These are phyloP conservation scores for Temnothorax unifasciatus DNA, from an alignment of 2,888 invertebrate species.

Conservation along the genomic window DNA sequence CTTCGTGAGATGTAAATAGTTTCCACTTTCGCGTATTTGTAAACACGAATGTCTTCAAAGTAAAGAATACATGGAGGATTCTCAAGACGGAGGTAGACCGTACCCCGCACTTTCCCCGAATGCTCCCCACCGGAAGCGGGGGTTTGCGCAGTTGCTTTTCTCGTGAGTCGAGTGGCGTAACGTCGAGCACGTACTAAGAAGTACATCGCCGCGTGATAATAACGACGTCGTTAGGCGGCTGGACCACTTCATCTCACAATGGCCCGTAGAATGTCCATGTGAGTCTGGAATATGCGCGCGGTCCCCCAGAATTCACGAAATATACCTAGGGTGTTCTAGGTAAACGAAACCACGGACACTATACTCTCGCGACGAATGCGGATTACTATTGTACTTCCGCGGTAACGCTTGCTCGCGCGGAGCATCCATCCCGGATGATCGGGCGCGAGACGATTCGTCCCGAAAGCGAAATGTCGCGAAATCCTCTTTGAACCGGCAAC, in stretches of 20 bases:
- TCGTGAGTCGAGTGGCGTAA: conserved; percentile 65
- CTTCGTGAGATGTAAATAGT: neutral
- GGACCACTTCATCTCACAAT: conserved; percentile 56
- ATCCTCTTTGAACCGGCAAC: neutral
- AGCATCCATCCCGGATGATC: neutral
- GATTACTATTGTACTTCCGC: neutral
- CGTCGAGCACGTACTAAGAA: conserved; percentile 68
- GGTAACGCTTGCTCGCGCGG: neutral
- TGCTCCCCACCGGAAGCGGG: conserved; percentile 11
- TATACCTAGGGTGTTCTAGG: neutral
- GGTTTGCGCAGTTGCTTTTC: conserved; percentile 54
- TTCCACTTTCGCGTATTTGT: neutral
- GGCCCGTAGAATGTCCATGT: conserved; percentile 17
- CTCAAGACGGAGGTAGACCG: neutral
- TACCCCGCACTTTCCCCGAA: neutral
- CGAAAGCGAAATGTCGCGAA: neutral
- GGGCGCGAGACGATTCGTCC: no score
- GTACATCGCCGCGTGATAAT: conserved; percentile 71
- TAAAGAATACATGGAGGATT: neutral
- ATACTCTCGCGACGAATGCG: no score
- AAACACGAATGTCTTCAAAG: neutral
- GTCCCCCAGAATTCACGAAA: neutral
- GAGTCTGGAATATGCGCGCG: neutral
- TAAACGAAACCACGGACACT: neutral
- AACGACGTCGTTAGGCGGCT: conserved; percentile 74